Evolutionary conservation across 1,140 invertebrate species (phyloP), one percentile per base, ranked within the genome.

Genomic region (Ceratosolen solmsi): DNA sequence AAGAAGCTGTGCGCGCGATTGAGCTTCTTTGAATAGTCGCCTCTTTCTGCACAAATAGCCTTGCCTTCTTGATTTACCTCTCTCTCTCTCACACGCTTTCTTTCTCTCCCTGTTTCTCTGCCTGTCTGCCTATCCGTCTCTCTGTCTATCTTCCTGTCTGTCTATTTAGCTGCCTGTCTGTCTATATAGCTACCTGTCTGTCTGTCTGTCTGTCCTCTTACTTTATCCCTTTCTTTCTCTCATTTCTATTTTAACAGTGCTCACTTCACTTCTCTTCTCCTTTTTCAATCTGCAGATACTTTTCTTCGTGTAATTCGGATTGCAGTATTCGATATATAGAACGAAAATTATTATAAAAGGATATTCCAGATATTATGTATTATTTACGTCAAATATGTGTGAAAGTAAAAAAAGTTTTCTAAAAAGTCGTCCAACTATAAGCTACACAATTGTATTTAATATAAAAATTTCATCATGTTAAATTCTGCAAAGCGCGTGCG

Each of bases 11-110:
- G 9, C 41, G 22, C 74, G 54, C 82, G 73, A 81, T 68, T 63
- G 46, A 81, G 83, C 74, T 81, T 77, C 79, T 83, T 80, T 80
- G 82, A 83, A 83, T 83, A 80, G 54, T 68, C 82, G 56, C 22
- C 65, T 68, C 63, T 72, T 80, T 80, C 68, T 74, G 63, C 79
- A 51, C 74, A 77, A 84, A 81, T 78, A 81, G 30, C 74, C 74
- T 65, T 73, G 46, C 68, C 68, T 77, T 46, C 72, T 36, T 0
- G 13, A 49, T 36, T 46, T 33, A 41, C 30, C 49, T 17, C 41
- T 54, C 58, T 56, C 33, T 38, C 33, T 54, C 33, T 49, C 70
- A 33, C 33, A 17, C 36, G 65, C 27, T 20, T 54, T 46, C 41
- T 51, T 60, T 58, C 46, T 27, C 68, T 46, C 17, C 41, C 22